phyloP scores from a whole-genome alignment of 2,113 vertebrate species.

The Arothron firmamentum region DNA sequence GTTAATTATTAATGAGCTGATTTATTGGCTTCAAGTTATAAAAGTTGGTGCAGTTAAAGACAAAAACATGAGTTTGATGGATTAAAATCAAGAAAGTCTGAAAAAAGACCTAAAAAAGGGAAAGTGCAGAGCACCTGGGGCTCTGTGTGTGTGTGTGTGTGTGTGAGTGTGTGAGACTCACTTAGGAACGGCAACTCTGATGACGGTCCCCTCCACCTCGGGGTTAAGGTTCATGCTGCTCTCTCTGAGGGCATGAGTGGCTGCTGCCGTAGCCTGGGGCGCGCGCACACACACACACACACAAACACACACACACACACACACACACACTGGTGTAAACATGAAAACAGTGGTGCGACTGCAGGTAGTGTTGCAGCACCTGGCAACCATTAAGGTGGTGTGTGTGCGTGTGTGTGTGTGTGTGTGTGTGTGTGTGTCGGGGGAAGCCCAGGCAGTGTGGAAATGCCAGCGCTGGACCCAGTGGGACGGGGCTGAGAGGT shows the following conservation, averaged over 20 bases:
- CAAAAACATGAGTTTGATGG: not conserved
- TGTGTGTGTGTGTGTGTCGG: constrained; percentile 33
- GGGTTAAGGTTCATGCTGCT: constrained; percentile 97
- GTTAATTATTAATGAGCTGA: too few species aligned
- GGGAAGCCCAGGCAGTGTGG: constrained; percentile 53
- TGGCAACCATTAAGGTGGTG: constrained; percentile 68
- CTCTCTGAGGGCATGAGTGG: constrained; percentile 86
- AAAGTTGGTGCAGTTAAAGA: not conserved
- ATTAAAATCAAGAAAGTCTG: constrained; percentile 13
- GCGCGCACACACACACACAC: constrained; percentile 72
- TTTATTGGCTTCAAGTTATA: constrained; percentile 1
- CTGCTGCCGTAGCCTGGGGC: constrained; percentile 85
- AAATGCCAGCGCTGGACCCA: constrained; percentile 65
- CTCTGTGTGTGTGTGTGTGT: constrained; percentile 13
- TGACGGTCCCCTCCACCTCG: constrained; percentile 88
- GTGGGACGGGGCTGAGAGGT: constrained; percentile 69
- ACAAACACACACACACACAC: constrained; percentile 52
- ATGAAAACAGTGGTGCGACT: constrained; percentile 67
- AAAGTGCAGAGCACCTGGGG: constrained; percentile 3
- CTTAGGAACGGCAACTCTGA: constrained; percentile 92
- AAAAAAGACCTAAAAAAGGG: not conserved
- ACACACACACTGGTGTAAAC: constrained; percentile 23
- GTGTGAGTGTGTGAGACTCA: constrained; percentile 73
- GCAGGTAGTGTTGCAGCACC: constrained; percentile 71
- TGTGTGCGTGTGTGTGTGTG: constrained; percentile 28